phyloP scores from a whole-genome alignment of 2,888 invertebrate species.

The Oligia latruncula region DNA sequence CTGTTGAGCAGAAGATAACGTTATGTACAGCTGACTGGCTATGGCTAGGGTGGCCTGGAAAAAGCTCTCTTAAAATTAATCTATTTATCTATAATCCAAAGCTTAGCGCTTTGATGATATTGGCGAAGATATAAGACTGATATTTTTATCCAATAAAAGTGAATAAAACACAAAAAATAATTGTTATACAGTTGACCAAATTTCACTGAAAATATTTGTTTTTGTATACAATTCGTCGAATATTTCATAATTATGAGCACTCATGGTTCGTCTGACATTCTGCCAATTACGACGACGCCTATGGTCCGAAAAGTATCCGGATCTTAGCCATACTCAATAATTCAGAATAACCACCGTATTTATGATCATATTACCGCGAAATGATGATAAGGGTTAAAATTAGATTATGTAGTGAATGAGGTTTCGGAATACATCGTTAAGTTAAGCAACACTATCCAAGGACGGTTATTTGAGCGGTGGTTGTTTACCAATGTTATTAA shows the following conservation, averaged over 20 bases:
- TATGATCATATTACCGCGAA: slow-evolving; percentile 40
- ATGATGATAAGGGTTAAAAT: slow-evolving; percentile 67
- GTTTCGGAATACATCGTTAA: slow-evolving; percentile 66
- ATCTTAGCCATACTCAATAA: slow-evolving; percentile 54
- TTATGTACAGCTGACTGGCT: background rate
- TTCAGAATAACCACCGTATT: slow-evolving; percentile 51
- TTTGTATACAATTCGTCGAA: slow-evolving; percentile 2
- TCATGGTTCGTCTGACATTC: background rate
- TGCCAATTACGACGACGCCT: slow-evolving; percentile 24
- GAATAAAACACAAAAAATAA: background rate
- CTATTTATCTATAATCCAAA: background rate
- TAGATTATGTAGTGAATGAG: slow-evolving; percentile 65
- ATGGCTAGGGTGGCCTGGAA: background rate
- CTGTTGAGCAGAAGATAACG: background rate
- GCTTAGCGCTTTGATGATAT: background rate
- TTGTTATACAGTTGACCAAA: background rate
- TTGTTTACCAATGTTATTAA: slow-evolving; percentile 52
- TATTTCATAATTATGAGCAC: background rate
- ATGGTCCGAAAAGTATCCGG: slow-evolving; percentile 13
- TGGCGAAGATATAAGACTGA: background rate
- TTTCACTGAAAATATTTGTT: background rate
- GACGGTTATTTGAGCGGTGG: slow-evolving; percentile 56
- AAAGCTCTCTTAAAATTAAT: background rate
- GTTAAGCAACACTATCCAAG: slow-evolving; percentile 62
- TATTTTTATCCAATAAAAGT: background rate